phyloP scores from a whole-genome alignment of 2,113 vertebrate genomes.

The Theristicus caerulescens region DNA sequence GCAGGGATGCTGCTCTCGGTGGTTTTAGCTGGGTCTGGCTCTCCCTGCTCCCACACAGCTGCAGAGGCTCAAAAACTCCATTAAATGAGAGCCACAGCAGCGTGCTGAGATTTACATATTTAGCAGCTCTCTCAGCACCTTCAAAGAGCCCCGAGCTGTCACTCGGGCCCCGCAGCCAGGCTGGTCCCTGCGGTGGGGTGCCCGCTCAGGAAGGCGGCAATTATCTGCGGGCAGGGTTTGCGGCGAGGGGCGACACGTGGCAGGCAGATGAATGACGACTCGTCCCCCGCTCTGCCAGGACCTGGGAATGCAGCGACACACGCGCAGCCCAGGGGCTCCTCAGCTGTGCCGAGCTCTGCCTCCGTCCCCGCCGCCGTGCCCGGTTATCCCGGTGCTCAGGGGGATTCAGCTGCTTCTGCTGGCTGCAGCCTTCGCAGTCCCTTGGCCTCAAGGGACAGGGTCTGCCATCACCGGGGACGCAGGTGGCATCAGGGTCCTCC shows the following conservation, averaged over 20 bases:
- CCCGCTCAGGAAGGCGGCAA: not conserved
- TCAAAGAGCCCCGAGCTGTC: not conserved
- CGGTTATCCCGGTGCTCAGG: not conserved
- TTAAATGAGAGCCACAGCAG: not conserved
- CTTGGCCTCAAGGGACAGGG: not conserved
- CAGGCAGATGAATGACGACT: not conserved
- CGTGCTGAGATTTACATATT: not conserved
- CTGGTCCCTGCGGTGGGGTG: not conserved
- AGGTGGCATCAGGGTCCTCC: not conserved
- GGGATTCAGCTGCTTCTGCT: not conserved
- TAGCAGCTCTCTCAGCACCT: conserved; percentile 15
- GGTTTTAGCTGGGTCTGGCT: not conserved
- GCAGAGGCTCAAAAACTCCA: not conserved
- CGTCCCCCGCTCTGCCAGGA: not conserved
- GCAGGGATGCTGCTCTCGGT: not conserved
- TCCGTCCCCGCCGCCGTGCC: not conserved
- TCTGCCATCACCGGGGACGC: not conserved
- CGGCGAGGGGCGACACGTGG: not conserved
- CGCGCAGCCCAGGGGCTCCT: not conserved
- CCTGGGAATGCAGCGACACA: not conserved
- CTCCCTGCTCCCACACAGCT: not conserved
- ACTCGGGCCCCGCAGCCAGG: not conserved
- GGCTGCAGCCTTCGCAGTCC: not conserved
- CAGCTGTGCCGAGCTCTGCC: not conserved
- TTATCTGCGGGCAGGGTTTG: not conserved